Evolutionary conservation across 2,888 invertebrate species (phyloP).

Genomic region (Eremobia ochroleuca): DNA sequence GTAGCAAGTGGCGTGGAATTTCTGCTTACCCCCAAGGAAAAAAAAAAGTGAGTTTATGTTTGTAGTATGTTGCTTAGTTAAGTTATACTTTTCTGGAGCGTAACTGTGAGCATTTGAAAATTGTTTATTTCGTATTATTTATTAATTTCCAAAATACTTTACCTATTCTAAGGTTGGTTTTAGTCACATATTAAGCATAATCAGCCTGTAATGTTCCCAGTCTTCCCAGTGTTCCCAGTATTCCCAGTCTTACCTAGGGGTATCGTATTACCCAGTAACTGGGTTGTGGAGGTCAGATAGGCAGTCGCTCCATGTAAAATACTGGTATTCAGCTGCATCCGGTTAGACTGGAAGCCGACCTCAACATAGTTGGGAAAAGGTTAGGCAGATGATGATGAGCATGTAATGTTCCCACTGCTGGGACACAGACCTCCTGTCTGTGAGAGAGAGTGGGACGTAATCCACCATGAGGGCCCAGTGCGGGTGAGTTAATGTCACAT

Average conservation of each 20-base stretch:
- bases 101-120: neutral
- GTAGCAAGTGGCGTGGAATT: neutral
- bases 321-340: no score
- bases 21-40: neutral
- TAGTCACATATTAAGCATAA: neutral
- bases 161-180: no score
- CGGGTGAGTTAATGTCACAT: neutral
- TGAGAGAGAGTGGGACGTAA: neutral
- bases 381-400: no score
- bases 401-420: neutral
- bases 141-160: no score
- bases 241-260: no score
- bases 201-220: neutral
- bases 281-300: no score
- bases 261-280: no score
- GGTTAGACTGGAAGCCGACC: no score
- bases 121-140: no score
- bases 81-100: neutral
- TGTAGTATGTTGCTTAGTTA: neutral
- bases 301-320: no score
- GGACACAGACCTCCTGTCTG: neutral
- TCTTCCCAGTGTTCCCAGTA: no score
- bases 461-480: neutral
- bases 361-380: no score
- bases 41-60: neutral